phyloP scores from a whole-genome alignment of 1,140 invertebrate genomes.

The Drosophila kanapiae region DNA sequence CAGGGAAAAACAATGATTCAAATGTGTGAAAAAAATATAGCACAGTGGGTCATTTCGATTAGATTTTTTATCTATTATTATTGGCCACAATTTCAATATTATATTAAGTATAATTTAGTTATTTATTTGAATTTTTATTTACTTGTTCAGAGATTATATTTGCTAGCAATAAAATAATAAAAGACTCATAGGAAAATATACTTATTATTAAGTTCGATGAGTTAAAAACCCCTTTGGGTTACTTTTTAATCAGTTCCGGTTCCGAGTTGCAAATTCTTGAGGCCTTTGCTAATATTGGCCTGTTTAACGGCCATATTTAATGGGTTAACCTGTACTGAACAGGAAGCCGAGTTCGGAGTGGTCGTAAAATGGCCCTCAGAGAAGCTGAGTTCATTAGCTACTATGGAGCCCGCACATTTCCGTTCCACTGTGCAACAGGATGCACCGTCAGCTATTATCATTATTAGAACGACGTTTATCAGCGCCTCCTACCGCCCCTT shows the following conservation, averaged over 20 bases:
- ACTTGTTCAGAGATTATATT: too few species aligned
- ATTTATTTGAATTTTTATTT: too few species aligned
- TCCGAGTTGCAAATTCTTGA: background rate
- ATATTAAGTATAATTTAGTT: background rate
- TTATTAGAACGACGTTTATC: conserved; percentile 72
- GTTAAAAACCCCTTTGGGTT: too few species aligned
- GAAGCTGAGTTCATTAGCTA: conserved; percentile 38
- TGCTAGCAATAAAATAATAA: too few species aligned
- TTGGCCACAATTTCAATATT: background rate
- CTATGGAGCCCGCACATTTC: conserved; percentile 24
- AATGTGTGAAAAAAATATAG: conserved; percentile 5
- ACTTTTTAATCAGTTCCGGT: too few species aligned
- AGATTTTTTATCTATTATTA: background rate
- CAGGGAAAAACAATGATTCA: conserved; percentile 29
- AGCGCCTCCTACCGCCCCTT: conserved; percentile 16
- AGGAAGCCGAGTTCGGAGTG: conserved; percentile 11
- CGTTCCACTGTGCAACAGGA: conserved; percentile 54
- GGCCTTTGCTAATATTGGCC: background rate
- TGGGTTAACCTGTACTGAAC: background rate
- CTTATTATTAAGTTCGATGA: too few species aligned
- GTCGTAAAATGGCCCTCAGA: conserved; percentile 1
- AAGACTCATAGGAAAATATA: too few species aligned
- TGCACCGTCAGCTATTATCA: conserved; percentile 73
- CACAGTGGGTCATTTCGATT: conserved; percentile 10
- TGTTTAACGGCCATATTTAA: background rate